Evolutionary conservation across 2,797 vertebrate genomes (phyloP), one percentile per base, ranked within the genome.

Genomic region (Dermochelys coriacea): DNA sequence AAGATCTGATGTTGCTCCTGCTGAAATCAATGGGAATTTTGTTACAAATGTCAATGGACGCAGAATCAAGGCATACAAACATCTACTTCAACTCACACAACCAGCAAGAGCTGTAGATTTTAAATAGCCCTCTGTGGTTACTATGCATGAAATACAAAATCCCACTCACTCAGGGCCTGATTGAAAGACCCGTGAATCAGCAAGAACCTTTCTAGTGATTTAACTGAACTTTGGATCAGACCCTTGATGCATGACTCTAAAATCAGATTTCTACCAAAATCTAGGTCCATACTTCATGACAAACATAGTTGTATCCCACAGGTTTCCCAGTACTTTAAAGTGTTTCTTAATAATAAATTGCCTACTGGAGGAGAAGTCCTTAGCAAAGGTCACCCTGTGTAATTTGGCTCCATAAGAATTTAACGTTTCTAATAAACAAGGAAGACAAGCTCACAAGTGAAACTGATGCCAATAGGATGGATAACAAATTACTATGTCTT

Each of bases 141-240:
- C 11, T 82, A 55, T 34, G 37, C 29, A 37, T 51, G 86, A 86
- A 77, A 79, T 23, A 41, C 0, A 86, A 96, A 96, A 47, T 10
- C 6, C 9, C 19, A 1, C 51, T 93, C 68, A 87, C 68, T 51
- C 89, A 51, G 29, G 86, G 52, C 68, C 55, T 86, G 2, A 0
- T 14, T 8, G 75, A 47, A 27, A n/a, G 82, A 41, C n/a, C 61
- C 82, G 52, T 0, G 5, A 79, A 41, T 61, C 41, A 54, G 1
- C 7, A 11, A 86, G 31, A 86, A 27, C 49, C 45, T 31, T 77
- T 49, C 81, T 14, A 84, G 29, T 2, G 9, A 71, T 41, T 71
- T 71, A 37, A 71, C n/a, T 71, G n/a, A 11, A 23, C 78, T 94
- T 80, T 82, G 27, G 16, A 45, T 82, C 49, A 82, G 27, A 5